Conservation (phyloP, 2,113 vertebrate species). For the rat (Rattus norvegicus) region GRCr8 NC_086020.1:209814001-209814500, state of each 20-base stretch:
- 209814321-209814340: background rate
- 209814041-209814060: conserved; percentile 10
- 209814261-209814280: background rate
- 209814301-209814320: too few species aligned
- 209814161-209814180: too few species aligned
- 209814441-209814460: background rate
- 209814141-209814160: background rate
- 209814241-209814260: background rate
- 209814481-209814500: background rate
- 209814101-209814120: background rate
- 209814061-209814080: background rate
- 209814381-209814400: background rate
- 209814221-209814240: background rate
- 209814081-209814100: conserved; percentile 33
- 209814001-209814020: background rate
- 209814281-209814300: too few species aligned
- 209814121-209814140: background rate
- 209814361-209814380: background rate
- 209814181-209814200: background rate
- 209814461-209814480: background rate
- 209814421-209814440: background rate
- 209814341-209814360: background rate
- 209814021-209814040: background rate
- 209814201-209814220: background rate
- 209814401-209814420: background rate